These are phyloP conservation scores for Rhaphigaster nebulosa DNA, from an alignment of 2,888 invertebrate genomes.

Conservation along the genomic window DNA sequence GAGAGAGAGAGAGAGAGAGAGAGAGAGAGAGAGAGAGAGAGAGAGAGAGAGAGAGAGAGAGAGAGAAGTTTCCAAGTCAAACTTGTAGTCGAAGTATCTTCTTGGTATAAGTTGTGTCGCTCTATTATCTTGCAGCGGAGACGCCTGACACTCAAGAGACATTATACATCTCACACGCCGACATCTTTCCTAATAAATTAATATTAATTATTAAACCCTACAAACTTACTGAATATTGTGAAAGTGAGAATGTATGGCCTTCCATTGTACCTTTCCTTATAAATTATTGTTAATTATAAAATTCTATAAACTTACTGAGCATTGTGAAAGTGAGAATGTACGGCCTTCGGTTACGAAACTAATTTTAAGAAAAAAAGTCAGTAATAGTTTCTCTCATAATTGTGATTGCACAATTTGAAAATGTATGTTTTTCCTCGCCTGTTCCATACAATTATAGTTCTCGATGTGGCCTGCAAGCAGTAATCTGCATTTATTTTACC, in stretches of 20 bases:
- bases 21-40: too few relatives aligned
- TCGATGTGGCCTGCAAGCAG: neutral
- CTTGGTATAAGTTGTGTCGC: neutral
- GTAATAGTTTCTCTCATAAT: neutral
- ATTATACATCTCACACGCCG: neutral
- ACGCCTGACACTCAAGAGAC: neutral
- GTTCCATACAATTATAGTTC: neutral
- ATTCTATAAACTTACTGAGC: neutral
- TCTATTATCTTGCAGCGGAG: neutral
- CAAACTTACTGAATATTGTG: neutral
- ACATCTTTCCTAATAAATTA: neutral
- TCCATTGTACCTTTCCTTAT: neutral
- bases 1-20: too few relatives aligned
- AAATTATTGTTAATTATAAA: neutral
- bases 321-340: neutral
- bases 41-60: too few relatives aligned
- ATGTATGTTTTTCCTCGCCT: neutral
- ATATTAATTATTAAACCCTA: neutral
- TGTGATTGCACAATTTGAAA: neutral
- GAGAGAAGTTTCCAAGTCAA: slow-evolving; percentile 1
- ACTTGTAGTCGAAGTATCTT: neutral
- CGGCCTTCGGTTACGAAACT: neutral
- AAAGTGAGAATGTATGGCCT: neutral
- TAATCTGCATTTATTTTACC: neutral
- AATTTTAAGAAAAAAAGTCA: neutral